Conservation (phyloP, 1,140 invertebrate species). For the Aphelinus atriplicis region DNA sequence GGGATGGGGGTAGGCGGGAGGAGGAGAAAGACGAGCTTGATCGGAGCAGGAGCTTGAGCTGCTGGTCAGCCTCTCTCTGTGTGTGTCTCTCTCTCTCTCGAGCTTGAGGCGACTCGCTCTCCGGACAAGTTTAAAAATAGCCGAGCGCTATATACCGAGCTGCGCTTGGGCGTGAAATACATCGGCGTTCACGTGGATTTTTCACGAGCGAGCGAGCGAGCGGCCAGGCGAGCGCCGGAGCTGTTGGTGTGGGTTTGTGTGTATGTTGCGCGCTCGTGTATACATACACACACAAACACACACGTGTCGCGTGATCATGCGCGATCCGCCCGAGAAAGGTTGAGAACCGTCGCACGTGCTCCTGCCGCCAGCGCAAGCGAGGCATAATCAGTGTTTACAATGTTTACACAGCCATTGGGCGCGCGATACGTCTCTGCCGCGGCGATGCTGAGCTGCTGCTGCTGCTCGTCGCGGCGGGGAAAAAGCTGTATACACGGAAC, state of each 20-base stretch:
- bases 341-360: constrained; percentile 42
- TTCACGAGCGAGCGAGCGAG: too few species aligned
- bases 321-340: constrained; percentile 4
- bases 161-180: too few species aligned
- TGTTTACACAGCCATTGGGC: constrained; percentile 46
- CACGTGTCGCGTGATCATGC: neutral
- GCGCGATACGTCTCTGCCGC: neutral
- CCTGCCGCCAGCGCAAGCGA: neutral
- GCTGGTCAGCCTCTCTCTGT: too few species aligned
- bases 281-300: neutral
- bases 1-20: too few species aligned
- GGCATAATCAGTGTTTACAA: constrained; percentile 48
- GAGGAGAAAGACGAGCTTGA: too few species aligned
- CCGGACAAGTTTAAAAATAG: too few species aligned
- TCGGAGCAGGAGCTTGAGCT: too few species aligned
- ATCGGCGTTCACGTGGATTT: neutral
- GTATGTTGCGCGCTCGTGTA: constrained; percentile 6
- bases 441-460: neutral
- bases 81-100: too few species aligned
- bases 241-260: neutral
- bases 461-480: neutral
- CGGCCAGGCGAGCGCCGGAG: too few species aligned
- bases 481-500: too few species aligned
- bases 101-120: too few species aligned
- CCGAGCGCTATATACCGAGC: too few species aligned